These are phyloP conservation scores for Larimichthys crocea DNA, from an alignment of 2,113 vertebrate genomes.

Conservation along the genomic window DNA sequence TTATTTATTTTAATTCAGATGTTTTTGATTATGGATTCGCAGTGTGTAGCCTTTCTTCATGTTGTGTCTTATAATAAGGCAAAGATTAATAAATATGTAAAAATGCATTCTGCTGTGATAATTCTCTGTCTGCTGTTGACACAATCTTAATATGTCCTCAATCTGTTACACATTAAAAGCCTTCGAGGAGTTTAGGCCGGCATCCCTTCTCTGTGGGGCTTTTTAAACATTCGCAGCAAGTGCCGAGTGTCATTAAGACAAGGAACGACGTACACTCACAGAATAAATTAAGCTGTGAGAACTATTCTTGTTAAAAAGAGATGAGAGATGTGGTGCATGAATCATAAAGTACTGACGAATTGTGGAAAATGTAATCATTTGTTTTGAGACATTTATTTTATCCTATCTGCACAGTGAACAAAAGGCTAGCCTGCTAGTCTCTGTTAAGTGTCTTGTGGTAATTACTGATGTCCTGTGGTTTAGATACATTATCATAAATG, in stretches of 20 bases:
- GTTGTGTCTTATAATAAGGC: too few relatives aligned
- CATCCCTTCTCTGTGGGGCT: neutral
- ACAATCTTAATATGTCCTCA: neutral
- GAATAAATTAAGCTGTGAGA: neutral
- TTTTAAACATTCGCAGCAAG: neutral
- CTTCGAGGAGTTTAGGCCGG: neutral
- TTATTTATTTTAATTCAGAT: too few relatives aligned
- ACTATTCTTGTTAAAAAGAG: neutral
- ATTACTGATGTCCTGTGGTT: neutral
- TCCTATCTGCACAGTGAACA: neutral
- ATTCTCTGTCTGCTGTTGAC: neutral
- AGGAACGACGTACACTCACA: too few relatives aligned
- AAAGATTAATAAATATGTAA: too few relatives aligned
- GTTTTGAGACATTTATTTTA: constrained; percentile 1
- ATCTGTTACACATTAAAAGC: too few relatives aligned
- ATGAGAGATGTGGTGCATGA: neutral
- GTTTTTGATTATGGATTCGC: too few relatives aligned
- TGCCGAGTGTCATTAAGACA: neutral
- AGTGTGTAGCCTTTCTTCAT: too few relatives aligned
- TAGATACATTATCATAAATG: neutral
- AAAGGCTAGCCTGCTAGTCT: neutral
- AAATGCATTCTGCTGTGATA: neutral
- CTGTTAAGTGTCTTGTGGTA: neutral
- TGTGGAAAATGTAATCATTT: neutral
- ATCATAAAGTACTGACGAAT: neutral